Conservation (phyloP, 2,888 invertebrate species). For the Sarcophaga subvicina region DNA sequence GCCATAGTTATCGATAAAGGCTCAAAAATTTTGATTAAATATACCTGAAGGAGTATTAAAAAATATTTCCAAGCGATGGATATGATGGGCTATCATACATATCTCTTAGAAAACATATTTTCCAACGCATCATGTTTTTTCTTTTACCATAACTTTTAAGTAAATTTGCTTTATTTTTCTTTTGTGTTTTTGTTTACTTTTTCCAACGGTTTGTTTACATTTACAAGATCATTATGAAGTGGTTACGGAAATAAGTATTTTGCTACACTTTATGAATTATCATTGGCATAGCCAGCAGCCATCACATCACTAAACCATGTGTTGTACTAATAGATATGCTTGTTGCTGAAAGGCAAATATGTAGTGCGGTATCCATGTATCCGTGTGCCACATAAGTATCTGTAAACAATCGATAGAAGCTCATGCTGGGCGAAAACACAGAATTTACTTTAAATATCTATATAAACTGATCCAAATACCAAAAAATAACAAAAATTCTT, state of each 20-base stretch:
- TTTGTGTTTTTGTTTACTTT: too few relatives aligned
- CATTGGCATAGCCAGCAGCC: not conserved
- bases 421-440: conserved; percentile 41
- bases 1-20: too few relatives aligned
- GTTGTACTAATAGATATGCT: not conserved
- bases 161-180: not conserved
- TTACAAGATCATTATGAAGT: conserved; percentile 45
- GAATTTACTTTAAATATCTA: conserved; percentile 5
- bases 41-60: too few relatives aligned
- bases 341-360: not conserved
- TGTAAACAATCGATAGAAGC: conserved; percentile 29
- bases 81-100: too few relatives aligned
- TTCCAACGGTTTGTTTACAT: conserved; percentile 29
- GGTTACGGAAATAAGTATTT: conserved; percentile 59
- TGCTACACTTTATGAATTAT: conserved; percentile 36
- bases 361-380: not conserved
- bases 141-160: not conserved
- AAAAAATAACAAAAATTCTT: conserved; percentile 1
- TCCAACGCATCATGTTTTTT: not conserved
- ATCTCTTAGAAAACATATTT: not conserved
- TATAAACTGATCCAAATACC: conserved; percentile 46
- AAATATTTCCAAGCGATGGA: too few relatives aligned
- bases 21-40: too few relatives aligned
- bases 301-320: too few relatives aligned
- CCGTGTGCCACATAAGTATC: conserved; percentile 13